Conservation (phyloP, 2,888 invertebrate species). For the Suillia variegata region DNA sequence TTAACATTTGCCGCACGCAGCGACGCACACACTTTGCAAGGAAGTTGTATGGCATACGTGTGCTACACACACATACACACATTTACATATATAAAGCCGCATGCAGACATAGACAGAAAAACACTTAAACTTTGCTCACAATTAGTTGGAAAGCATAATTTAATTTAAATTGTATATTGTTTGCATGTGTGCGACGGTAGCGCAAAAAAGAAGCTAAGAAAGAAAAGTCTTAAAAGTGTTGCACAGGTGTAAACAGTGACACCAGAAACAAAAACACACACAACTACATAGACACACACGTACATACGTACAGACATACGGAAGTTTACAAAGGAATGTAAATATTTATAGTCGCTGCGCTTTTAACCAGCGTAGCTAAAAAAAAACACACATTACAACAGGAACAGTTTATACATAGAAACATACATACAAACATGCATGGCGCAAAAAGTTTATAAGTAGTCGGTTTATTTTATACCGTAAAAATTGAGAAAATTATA, state of each 20-base stretch:
- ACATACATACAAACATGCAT: too few relatives aligned
- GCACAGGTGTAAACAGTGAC: background rate
- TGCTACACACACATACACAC: background rate
- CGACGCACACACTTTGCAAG: too few relatives aligned
- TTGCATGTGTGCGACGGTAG: background rate
- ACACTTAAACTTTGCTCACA: background rate
- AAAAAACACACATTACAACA: too few relatives aligned
- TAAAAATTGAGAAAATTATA: too few relatives aligned
- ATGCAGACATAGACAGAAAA: background rate
- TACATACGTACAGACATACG: background rate
- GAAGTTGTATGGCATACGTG: too few relatives aligned
- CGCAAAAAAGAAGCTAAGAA: too few relatives aligned
- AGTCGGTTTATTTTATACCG: too few relatives aligned
- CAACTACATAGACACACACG: background rate
- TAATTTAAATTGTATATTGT: constrained; percentile 3
- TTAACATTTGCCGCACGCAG: background rate
- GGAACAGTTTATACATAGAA: too few relatives aligned
- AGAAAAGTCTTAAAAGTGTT: background rate
- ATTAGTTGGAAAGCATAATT: constrained; percentile 1
- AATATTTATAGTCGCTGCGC: too few relatives aligned
- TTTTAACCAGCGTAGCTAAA: too few relatives aligned
- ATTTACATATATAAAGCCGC: background rate
- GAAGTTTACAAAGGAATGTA: background rate
- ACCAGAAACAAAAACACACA: background rate
- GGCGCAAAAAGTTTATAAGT: too few relatives aligned